Evolutionary conservation across 2,797 vertebrate species (phyloP).

Genomic region (Lepilemur ruficaudatus): DNA sequence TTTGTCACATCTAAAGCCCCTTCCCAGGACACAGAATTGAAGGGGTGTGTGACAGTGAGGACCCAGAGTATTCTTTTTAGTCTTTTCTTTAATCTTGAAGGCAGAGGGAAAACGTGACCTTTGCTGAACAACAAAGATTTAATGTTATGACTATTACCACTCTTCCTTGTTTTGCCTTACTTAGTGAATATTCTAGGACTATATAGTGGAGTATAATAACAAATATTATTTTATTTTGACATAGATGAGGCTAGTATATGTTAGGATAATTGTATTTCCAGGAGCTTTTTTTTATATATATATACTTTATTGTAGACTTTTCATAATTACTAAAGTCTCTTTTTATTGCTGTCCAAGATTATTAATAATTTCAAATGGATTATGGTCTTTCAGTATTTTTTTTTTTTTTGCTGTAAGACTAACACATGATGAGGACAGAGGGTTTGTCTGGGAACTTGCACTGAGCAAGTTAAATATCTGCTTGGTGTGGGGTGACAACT

Average conservation of each 20-base stretch:
- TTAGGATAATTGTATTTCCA: slow-evolving; percentile 29
- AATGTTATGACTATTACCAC: background rate
- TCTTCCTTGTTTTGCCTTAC: background rate
- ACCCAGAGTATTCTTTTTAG: background rate
- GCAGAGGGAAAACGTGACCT: background rate
- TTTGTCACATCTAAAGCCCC: background rate
- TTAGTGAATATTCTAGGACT: background rate
- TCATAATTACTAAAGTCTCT: background rate
- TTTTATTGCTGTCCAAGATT: background rate
- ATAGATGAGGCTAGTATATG: background rate
- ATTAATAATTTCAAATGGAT: background rate
- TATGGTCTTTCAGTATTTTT: background rate
- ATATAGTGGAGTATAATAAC: background rate
- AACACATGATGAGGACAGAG: background rate
- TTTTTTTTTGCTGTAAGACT: background rate
- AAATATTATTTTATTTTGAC: slow-evolving; percentile 32
- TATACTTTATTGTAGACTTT: background rate
- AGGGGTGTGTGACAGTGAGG: background rate
- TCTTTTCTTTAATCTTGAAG: background rate
- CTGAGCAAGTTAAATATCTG: background rate
- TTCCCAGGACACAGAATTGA: background rate
- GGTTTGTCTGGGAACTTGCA: background rate
- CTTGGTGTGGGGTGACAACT: background rate
- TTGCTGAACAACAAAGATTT: background rate
- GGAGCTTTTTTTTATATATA: background rate